phyloP scores from a whole-genome alignment of 2,113 vertebrate genomes.

The Lampris megalopsis region DNA sequence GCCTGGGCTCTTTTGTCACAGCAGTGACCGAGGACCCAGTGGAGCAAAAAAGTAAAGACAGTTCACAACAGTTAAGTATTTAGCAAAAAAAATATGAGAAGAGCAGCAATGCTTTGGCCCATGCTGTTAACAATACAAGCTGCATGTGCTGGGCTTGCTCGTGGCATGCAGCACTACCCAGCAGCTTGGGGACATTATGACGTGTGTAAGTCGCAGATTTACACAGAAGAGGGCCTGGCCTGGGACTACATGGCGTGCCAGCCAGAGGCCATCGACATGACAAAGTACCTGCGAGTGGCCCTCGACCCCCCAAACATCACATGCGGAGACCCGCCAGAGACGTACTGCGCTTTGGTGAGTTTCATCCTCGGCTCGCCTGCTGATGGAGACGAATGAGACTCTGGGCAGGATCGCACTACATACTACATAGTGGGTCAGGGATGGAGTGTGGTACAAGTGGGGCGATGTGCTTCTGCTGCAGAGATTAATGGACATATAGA shows the following conservation, averaged over 20 bases:
- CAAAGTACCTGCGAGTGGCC: slow-evolving; percentile 93
- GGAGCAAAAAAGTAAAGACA: slow-evolving; percentile 14
- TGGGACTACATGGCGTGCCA: slow-evolving; percentile 99
- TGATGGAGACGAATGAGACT: slow-evolving; percentile 79
- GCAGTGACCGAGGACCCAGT: slow-evolving; percentile 17
- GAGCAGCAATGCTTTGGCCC: slow-evolving; percentile 88
- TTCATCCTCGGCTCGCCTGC: slow-evolving; percentile 62
- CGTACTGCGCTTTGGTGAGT: slow-evolving; percentile 98
- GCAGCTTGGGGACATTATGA: slow-evolving; percentile 98
- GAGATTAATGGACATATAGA: slow-evolving; percentile 65
- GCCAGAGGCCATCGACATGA: slow-evolving; percentile 97
- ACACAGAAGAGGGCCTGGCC: slow-evolving; percentile 94
- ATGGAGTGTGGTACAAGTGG: slow-evolving; percentile 50
- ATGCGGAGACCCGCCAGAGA: slow-evolving; percentile 97
- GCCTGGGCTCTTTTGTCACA: neutral
- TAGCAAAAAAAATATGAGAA: slow-evolving; percentile 8
- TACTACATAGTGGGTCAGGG: slow-evolving; percentile 70
- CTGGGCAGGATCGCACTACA: slow-evolving; percentile 64
- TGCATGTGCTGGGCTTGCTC: slow-evolving; percentile 88
- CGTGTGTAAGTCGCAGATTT: slow-evolving; percentile 97
- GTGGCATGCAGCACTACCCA: slow-evolving; percentile 93
- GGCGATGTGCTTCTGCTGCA: slow-evolving; percentile 33
- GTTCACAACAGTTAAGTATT: neutral
- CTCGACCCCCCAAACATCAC: slow-evolving; percentile 97
- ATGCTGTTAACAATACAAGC: slow-evolving; percentile 90